phyloP scores from a whole-genome alignment of 1,140 invertebrate species.

The Drosophila biarmipes region DNA sequence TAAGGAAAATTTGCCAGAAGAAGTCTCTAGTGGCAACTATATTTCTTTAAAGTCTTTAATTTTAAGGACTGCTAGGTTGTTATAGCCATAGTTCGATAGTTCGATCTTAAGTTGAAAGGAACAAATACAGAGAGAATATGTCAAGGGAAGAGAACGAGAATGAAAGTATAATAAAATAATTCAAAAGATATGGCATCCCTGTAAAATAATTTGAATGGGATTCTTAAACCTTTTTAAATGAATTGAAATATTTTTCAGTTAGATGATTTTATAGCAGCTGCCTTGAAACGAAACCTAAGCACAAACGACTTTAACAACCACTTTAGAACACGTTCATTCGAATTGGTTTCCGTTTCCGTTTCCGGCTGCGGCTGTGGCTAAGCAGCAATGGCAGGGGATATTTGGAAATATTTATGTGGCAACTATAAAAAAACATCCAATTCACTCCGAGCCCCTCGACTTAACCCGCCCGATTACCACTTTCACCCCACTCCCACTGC shows the following conservation, averaged over 20 bases:
- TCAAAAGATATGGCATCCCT: background rate
- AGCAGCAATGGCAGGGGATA: background rate
- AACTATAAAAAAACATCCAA: conserved; percentile 1
- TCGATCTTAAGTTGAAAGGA: background rate
- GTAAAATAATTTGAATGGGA: too few species aligned
- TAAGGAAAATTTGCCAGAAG: too few species aligned
- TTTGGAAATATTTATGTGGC: conserved; percentile 10
- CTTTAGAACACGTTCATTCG: background rate
- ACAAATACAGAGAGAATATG: background rate
- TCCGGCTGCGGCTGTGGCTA: background rate
- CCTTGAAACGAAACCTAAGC: too few species aligned
- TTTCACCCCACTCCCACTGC: background rate
- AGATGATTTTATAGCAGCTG: too few species aligned
- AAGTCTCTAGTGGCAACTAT: too few species aligned
- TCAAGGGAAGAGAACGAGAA: background rate
- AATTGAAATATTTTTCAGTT: too few species aligned
- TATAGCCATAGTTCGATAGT: background rate
- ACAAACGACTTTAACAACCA: too few species aligned
- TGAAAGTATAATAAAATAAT: background rate
- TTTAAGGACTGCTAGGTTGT: too few species aligned
- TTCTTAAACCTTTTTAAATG: too few species aligned
- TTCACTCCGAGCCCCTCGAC: background rate
- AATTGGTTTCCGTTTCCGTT: background rate
- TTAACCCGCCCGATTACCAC: background rate
- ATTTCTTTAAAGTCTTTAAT: too few species aligned